Base-by-base conservation (phyloP, 2,888 invertebrate species). In the Cheiracanthium punctorium region DNA sequence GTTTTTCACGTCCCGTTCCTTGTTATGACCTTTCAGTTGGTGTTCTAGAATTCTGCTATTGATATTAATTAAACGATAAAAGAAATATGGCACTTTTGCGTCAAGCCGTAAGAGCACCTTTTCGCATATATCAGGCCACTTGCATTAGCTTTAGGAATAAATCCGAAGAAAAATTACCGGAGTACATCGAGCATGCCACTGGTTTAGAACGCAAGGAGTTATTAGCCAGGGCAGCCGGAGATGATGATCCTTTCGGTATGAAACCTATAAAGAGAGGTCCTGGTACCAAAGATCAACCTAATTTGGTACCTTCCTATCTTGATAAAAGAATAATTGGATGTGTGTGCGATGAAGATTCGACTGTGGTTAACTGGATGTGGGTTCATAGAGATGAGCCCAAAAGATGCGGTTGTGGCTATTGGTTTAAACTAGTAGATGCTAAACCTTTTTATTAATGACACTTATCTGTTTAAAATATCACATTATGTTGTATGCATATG, bases 401-500 rank as follows among this genome's bases (percentile, higher is more conserved):
- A 91, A 95, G 98, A 90, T 99, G 98, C 91, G 96, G 96, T 91
- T 99, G 99, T 92, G 99, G 99, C 82, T 95, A 98, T 92, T 98
- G 97, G 97, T 98, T 97, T 93, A 96, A 97, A 93, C 94, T 98
- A 90, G 94, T 95, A 86, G 95, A 92, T 82, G 91, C 86, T 28
- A 76, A 86, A 64, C 86, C 86, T n/a, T 48, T 86, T 70, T 48
- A 48, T 17, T 48, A 48, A n/a, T n/a, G n/a, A n/a, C n/a, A n/a
- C n/a, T n/a, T n/a, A n/a, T n/a, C n/a, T n/a, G n/a, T n/a, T n/a
- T n/a, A n/a, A n/a, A n/a, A n/a, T n/a, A n/a, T n/a, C n/a, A n/a
- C n/a, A n/a, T n/a, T n/a, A n/a, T n/a, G n/a, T n/a, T n/a, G n/a
- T n/a, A n/a, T n/a, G n/a, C n/a, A n/a, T n/a, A n/a, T n/a, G n/a